A percentile compares a stretch with the other conserved stretches of the same genome.
Evolutionary conservation across 2,888 invertebrate genomes (phyloP).

Genomic region (Gibbula magus): DNA sequence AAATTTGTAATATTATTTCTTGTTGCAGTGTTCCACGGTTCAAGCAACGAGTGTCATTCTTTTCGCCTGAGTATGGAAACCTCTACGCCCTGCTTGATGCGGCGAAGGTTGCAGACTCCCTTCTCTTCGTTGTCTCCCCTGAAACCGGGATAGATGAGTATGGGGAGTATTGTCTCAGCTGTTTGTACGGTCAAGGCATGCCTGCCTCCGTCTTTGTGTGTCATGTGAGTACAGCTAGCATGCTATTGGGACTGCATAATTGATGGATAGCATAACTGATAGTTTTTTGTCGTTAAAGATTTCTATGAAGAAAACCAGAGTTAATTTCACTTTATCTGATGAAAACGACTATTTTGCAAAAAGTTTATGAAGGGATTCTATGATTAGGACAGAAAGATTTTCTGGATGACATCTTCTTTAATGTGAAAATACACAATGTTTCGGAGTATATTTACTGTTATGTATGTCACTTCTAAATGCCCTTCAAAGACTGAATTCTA

Average conservation of each 20-base stretch:
- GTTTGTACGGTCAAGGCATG: constrained; percentile 87
- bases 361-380: no score
- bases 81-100: constrained; percentile 80
- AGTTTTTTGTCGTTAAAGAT: no score
- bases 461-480: no score
- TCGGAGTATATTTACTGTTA: no score
- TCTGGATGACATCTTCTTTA: no score
- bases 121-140: constrained; percentile 83
- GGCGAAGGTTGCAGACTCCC: constrained; percentile 84
- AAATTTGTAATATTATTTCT: neutral
- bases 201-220: constrained; percentile 80
- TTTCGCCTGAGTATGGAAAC: constrained; percentile 84
- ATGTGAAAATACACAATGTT: no score
- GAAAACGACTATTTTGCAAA: no score
- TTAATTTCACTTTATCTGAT: constrained; percentile 31
- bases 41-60: constrained; percentile 90
- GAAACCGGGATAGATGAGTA: constrained; percentile 83
- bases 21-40: constrained; percentile 85
- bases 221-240: constrained; percentile 57
- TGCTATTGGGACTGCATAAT: no score
- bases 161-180: constrained; percentile 86
- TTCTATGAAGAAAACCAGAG: neutral
- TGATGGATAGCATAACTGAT: no score
- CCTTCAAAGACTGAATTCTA: no score
- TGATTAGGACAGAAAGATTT: no score